Base-by-base conservation (phyloP, 2,113 vertebrate species). In the Steatornis caripensis region DNA sequence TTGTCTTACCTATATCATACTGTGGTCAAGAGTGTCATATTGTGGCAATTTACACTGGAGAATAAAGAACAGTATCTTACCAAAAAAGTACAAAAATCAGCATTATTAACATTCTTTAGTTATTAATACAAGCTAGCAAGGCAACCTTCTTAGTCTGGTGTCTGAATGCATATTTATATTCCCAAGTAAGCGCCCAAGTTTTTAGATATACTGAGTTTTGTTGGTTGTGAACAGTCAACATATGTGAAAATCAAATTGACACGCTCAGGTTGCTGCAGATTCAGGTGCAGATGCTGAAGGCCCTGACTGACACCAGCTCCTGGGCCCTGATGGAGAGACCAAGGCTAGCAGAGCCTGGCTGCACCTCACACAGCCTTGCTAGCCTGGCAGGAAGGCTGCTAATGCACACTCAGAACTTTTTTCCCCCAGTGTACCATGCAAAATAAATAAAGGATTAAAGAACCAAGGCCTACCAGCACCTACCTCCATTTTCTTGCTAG, bases 231-330 rank as follows among this genome's bases (percentile, higher is more conserved):
- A 55, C 46, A 41, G 30, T 20, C 39, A 68, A n/a, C 22, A 18
- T 1, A 0, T 23, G 53, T 75, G 32, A 43, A 81, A 87, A 55
- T 37, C 46, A 19, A 39, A 68, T 27, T 0, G 0, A 23, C 1
- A 1, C 0, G 0, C 20, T 55, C 30, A 55, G 18, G 9, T 37
- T 24, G 39, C 69, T 69, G 61, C 41, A 76, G 55, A 62, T 27
- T 43, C 22, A 23, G 26, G 48, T 34, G 54, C 27, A 69, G 54
- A 27, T 24, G 69, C 54, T 27, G 39, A 74, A 81, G 39, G 30
- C 20, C 11, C 15, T 0, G 1, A 5, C 32, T 72, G 51, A 39
- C 34, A 26, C 9, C 37, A 22, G 32, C 7, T 45, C 20, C n/a
- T 22, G 39, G 29, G 45, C 30, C 17, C 20, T 19, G 24, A 32